phyloP scores from a whole-genome alignment of 2,888 invertebrate species.

The Drosophila barbarae region DNA sequence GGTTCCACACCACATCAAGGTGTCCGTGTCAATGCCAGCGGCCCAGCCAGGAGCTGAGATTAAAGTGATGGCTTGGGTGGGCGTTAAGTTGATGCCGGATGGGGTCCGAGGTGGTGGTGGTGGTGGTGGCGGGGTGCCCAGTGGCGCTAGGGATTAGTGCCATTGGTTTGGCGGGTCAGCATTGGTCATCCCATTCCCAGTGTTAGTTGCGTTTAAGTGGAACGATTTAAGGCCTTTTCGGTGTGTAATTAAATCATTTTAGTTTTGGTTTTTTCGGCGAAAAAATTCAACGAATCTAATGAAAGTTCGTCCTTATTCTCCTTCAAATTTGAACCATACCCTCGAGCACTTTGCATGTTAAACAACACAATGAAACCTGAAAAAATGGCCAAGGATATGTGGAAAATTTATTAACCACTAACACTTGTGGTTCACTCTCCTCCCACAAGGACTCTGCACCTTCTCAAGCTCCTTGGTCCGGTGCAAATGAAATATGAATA shows the following conservation, averaged over 20 bases:
- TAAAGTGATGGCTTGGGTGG: constrained; percentile 14
- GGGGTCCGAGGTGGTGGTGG: constrained; percentile 5
- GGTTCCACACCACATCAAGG: constrained; percentile 24
- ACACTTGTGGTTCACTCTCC: neutral
- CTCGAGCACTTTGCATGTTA: too few relatives aligned
- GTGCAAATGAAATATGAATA: constrained; percentile 58
- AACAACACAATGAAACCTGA: too few relatives aligned
- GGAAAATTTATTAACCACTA: constrained; percentile 23
- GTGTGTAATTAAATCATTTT: neutral
- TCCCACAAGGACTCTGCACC: constrained; percentile 2
- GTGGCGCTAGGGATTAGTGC: neutral
- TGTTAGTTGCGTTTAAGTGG: constrained; percentile 22
- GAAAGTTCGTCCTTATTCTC: too few relatives aligned
- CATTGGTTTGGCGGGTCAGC: neutral
- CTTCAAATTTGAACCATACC: too few relatives aligned
- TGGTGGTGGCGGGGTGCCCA: neutral
- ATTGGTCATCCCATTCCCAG: constrained; percentile 21
- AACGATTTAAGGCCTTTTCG: neutral
- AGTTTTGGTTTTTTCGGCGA: neutral
- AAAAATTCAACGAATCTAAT: too few relatives aligned
- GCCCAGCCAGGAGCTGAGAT: constrained; percentile 26
- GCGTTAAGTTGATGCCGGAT: neutral
- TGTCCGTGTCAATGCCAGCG: constrained; percentile 35
- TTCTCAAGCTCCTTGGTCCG: constrained; percentile 11
- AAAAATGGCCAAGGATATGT: constrained; percentile 7